Evolutionary conservation across 2,888 invertebrate genomes (phyloP).

Genomic region (Apodemia hepburni): DNA sequence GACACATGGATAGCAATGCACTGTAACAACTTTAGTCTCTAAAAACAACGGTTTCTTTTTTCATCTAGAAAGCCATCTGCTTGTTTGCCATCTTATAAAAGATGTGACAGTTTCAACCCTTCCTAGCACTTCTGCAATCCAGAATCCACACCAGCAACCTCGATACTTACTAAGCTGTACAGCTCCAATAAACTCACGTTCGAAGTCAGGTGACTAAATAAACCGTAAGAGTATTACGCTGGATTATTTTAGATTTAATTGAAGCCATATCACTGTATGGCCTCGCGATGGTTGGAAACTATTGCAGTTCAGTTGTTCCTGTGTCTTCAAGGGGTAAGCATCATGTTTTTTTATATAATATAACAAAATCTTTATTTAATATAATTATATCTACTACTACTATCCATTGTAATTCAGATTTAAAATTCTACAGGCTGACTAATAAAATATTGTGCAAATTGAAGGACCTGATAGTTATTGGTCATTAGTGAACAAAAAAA

Average conservation of each 20-base stretch:
- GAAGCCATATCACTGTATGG: constrained; percentile 66
- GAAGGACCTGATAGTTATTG: too few relatives aligned
- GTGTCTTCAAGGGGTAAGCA: constrained; percentile 9
- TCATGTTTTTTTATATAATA: background rate
- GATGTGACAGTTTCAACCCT: background rate
- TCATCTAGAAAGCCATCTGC: too few relatives aligned
- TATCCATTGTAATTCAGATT: background rate
- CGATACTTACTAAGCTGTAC: background rate
- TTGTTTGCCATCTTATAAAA: too few relatives aligned
- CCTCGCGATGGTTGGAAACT: constrained; percentile 35
- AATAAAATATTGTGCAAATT: too few relatives aligned
- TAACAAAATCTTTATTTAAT: too few relatives aligned
- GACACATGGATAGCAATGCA: too few relatives aligned
- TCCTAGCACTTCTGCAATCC: background rate
- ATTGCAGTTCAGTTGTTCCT: constrained; percentile 26
- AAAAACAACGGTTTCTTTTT: too few relatives aligned
- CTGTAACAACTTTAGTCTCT: too few relatives aligned
- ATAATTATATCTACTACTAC: background rate
- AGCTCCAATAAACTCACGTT: constrained; percentile 6
- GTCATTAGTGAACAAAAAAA: too few relatives aligned
- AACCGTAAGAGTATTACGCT: constrained; percentile 33
- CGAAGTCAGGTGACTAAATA: constrained; percentile 19
- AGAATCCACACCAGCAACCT: constrained; percentile 3
- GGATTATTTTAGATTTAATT: constrained; percentile 48
- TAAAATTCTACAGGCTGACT: too few relatives aligned